These are phyloP conservation scores for Morus bassanus DNA, from an alignment of 2,797 vertebrate species.

Conservation along the genomic window DNA sequence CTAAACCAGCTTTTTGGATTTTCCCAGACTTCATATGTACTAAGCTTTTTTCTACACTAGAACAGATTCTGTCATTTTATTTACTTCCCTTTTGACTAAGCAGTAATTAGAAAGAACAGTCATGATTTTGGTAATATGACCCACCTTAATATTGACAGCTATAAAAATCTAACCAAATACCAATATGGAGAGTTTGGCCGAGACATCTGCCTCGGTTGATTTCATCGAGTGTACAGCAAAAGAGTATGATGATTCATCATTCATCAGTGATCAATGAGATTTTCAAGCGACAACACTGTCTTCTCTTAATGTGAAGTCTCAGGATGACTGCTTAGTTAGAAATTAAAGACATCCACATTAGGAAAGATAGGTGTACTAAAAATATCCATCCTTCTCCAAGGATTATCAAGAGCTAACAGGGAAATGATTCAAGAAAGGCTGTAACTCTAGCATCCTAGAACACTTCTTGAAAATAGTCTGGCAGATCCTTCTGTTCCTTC, in stretches of 20 bases:
- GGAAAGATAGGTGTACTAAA: not conserved
- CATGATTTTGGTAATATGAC: not conserved
- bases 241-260: not conserved
- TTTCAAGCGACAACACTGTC: not conserved
- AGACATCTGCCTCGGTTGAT: not conserved
- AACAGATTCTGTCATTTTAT: not conserved
- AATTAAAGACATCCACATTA: not conserved
- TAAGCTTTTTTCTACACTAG: not conserved
- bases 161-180: not conserved
- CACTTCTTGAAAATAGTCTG: not conserved
- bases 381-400: not conserved
- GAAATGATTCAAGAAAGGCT: not conserved
- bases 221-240: not conserved
- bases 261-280: not conserved
- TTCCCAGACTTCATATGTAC: not conserved
- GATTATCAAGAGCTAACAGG: not conserved
- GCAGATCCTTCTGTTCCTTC: not conserved
- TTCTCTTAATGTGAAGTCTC: not conserved
- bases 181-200: not conserved
- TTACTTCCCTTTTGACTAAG: not conserved
- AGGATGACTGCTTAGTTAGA: not conserved
- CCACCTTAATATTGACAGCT: not conserved
- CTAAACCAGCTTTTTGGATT: not conserved
- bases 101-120: not conserved
- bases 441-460: not conserved